A percentile compares a stretch with the other conserved stretches of the same genome.
These are phyloP conservation scores for Morinoia aosen DNA, from an alignment of 2,888 invertebrate genomes.

Conservation along the genomic window DNA sequence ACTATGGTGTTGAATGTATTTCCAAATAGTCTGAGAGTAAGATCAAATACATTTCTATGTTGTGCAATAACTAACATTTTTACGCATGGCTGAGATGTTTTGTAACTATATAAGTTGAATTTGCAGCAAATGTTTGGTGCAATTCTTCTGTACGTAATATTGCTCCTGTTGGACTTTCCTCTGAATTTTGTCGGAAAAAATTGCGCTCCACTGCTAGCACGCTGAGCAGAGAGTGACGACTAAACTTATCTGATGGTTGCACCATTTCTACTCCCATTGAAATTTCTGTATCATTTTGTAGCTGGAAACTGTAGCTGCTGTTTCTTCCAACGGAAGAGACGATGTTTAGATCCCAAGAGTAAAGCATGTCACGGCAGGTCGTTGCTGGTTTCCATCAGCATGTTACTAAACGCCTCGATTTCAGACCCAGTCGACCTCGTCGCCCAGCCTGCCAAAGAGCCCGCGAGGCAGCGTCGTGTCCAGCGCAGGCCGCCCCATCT, in stretches of 20 bases:
- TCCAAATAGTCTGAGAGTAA: neutral
- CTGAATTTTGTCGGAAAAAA: neutral
- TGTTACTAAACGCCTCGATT: neutral
- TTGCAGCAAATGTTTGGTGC: neutral
- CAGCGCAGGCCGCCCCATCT: slow-evolving; percentile 78
- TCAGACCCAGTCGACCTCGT: slow-evolving; percentile 66
- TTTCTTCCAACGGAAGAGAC: neutral
- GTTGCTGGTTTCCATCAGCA: too few species aligned
- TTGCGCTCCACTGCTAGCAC: neutral
- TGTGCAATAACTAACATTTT: neutral
- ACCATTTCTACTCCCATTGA: neutral
- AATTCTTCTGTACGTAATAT: neutral
- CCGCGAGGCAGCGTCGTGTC: slow-evolving; percentile 62
- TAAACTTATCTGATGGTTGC: neutral
- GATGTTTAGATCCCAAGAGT: too few species aligned
- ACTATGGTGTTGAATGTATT: neutral
- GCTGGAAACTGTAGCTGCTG: neutral
- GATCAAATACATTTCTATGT: neutral
- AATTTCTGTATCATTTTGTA: neutral
- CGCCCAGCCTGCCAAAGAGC: slow-evolving; percentile 63
- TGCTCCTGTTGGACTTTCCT: neutral
- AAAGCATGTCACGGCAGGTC: too few species aligned
- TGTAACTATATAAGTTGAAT: neutral
- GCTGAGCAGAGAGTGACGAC: neutral
- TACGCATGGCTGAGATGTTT: neutral